Conservation (phyloP, 2,113 vertebrate species). For the Carollia perspicillata region DNA sequence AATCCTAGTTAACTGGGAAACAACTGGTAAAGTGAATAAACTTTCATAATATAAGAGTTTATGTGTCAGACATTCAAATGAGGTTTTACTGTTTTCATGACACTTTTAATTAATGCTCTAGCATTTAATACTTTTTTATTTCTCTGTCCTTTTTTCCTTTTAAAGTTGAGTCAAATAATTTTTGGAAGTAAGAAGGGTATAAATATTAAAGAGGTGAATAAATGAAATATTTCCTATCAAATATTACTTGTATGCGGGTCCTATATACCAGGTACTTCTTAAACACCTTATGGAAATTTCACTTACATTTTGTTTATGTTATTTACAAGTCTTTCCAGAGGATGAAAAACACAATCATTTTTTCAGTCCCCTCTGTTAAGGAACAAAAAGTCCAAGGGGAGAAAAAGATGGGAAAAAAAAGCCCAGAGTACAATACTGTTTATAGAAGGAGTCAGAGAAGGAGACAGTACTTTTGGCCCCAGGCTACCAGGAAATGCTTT, state of each 20-base stretch:
- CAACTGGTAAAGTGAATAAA: neutral
- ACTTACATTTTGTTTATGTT: neutral
- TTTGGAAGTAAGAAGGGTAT: neutral
- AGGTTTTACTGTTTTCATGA: neutral
- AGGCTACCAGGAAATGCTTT: neutral
- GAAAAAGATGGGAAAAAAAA: neutral
- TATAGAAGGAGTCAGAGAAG: neutral
- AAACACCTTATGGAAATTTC: neutral
- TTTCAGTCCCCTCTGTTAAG: neutral
- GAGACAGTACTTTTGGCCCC: neutral
- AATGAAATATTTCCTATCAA: neutral
- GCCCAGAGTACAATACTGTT: neutral
- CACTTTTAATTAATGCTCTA: neutral
- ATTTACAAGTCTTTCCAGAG: neutral
- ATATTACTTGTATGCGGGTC: neutral
- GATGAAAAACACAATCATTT: neutral
- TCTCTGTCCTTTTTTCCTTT: neutral
- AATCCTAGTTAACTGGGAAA: neutral
- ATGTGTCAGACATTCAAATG: neutral
- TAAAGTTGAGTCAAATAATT: neutral
- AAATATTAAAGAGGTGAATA: slow-evolving; percentile 1
- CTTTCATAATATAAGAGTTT: neutral
- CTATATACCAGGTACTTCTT: neutral
- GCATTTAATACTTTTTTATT: neutral
- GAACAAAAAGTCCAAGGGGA: neutral